A percentile compares a stretch with the other conserved stretches of the same genome.
phyloP scores from a whole-genome alignment of 1,140 invertebrate genomes.

The Scaptomyza montana region DNA sequence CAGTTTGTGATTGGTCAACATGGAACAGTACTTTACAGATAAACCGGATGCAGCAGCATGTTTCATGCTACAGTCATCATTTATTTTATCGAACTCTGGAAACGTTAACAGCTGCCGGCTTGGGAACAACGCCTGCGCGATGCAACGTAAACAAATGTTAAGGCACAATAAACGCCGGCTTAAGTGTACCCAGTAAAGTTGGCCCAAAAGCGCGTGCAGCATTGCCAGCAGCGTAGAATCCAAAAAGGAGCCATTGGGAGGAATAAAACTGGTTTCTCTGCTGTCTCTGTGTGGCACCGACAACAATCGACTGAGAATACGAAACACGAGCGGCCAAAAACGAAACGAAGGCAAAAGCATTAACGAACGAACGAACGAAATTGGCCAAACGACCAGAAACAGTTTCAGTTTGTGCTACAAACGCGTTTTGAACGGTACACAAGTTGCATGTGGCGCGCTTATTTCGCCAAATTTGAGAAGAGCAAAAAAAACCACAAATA shows the following conservation, averaged over 20 bases:
- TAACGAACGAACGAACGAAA: conserved; percentile 10
- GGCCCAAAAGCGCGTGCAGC: conserved; percentile 7
- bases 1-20: conserved; percentile 31
- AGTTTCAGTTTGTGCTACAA: conserved; percentile 75
- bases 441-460: conserved; percentile 36
- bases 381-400: conserved; percentile 31
- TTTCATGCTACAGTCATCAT: neutral
- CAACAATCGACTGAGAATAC: conserved; percentile 14
- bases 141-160: conserved; percentile 76
- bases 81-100: conserved; percentile 15
- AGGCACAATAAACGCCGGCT: conserved; percentile 44
- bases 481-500: conserved; percentile 36
- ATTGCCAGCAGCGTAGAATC: conserved; percentile 46
- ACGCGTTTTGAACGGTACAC: conserved; percentile 74
- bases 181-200: conserved; percentile 42
- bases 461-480: conserved; percentile 20
- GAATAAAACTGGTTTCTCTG: conserved; percentile 52
- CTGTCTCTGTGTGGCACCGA: conserved; percentile 4
- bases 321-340: neutral
- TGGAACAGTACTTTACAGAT: too few species aligned
- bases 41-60: conserved; percentile 6
- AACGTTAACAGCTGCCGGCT: conserved; percentile 40
- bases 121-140: conserved; percentile 48
- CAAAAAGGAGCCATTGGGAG: neutral
- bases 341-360: neutral